Base-by-base conservation (phyloP, 2,888 invertebrate genomes). In the Rotaria sp. region DNA sequence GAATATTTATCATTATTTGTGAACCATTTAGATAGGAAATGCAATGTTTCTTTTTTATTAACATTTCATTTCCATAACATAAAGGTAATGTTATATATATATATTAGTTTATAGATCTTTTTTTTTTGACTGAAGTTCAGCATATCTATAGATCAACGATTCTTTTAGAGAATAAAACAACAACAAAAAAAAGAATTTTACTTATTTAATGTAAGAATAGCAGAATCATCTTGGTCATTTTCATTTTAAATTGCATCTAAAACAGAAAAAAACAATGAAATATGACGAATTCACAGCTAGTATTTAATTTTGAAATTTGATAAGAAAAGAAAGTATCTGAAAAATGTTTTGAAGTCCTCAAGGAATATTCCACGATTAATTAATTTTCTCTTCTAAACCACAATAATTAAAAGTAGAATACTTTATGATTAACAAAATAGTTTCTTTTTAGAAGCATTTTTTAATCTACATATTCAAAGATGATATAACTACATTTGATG, bases 61-160 rank as follows among this genome's bases (percentile, higher is more conserved):
- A 94, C 88, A 95, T 95, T 92, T 99, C 99, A 92, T 99, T 99
- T 15, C 97, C 96, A 89, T 96, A 96, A 88, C 96, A 95, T 35
- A 96, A 96, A 59, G 97, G 96, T 86, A 98, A 92, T 0, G 95
- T 94, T 93, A 97, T 95, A 86, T 96, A 93, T n/a, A n/a, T n/a
- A n/a, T n/a, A n/a, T n/a, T n/a, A 0, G 96, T 97, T 88, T 93
- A 93, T 85, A 94, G 92, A 91, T 96, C 2, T 45, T 45, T n/a
- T n/a, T 50, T 96, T 21, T 93, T 92, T 0, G 96, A 94, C 87
- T 95, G 94, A 86, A 97, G 90, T 87, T 94, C 93, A 84, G 96
- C 90, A 87, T 96, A 96, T 88, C 91, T 91, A 88, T 38, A 88
- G 87, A 80, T 35, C 26, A 86, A 86, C 87, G 4, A 50, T 4